Conservation (phyloP, 2,797 vertebrate species). For the Clamator glandarius region DNA sequence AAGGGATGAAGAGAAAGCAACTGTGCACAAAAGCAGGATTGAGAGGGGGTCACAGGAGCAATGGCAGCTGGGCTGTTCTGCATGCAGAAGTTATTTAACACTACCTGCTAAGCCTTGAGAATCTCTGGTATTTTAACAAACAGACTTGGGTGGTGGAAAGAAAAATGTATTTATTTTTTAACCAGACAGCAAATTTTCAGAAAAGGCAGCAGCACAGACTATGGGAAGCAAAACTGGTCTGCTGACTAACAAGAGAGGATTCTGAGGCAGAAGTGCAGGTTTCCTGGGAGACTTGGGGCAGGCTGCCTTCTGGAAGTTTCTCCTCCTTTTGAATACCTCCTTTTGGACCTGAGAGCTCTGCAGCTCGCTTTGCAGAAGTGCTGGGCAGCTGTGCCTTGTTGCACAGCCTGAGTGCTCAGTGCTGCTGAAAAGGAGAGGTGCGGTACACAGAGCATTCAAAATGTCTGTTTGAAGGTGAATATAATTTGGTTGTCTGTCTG, state of each 20-base stretch:
- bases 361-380: neutral
- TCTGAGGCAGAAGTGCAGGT: neutral
- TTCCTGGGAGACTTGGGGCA: neutral
- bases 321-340: neutral
- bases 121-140: neutral
- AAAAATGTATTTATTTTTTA: neutral
- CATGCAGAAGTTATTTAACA: neutral
- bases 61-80: neutral
- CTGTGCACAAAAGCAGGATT: neutral
- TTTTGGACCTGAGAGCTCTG: neutral
- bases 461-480: neutral
- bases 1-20: neutral
- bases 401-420: neutral
- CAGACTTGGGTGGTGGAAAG: neutral
- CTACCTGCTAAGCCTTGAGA: neutral
- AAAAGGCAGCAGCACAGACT: neutral
- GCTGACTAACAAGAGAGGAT: neutral
- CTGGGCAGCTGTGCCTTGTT: neutral
- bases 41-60: neutral
- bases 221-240: neutral
- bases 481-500: neutral
- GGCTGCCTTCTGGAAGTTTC: neutral
- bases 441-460: neutral
- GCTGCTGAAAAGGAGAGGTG: neutral
- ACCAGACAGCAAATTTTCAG: neutral